Evolutionary conservation across 2,888 invertebrate species (phyloP).

Genomic region (Melanostoma scalare): DNA sequence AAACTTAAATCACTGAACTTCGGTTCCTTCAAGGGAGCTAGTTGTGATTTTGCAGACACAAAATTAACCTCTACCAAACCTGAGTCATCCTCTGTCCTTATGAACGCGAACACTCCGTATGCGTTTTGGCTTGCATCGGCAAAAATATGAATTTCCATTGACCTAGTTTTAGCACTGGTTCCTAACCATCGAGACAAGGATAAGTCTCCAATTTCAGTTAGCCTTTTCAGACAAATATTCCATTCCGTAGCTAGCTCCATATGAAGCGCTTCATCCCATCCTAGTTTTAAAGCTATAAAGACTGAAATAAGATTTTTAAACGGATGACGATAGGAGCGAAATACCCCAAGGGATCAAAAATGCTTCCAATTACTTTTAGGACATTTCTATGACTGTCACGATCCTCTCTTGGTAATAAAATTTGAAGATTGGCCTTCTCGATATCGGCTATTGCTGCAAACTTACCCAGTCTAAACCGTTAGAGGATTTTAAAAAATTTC

Average conservation of each 20-base stretch:
- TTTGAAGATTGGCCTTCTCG: no score
- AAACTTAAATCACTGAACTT: not conserved
- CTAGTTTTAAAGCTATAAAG: slow-evolving; percentile 1
- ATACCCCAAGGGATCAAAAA: slow-evolving; percentile 19
- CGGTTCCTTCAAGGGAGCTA: not conserved
- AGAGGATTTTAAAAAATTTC: no score
- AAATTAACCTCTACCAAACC: not conserved
- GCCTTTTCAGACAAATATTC: not conserved
- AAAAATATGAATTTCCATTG: slow-evolving; percentile 4
- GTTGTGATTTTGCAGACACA: not conserved
- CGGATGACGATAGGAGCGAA: slow-evolving; percentile 1
- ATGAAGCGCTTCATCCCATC: slow-evolving; percentile 4
- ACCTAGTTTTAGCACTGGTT: not conserved
- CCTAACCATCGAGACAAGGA: slow-evolving; percentile 3
- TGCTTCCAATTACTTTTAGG: slow-evolving; percentile 9
- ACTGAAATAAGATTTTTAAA: slow-evolving; percentile 15
- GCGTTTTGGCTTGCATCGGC: slow-evolving; percentile 13
- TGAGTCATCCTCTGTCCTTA: not conserved
- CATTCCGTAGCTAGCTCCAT: slow-evolving; percentile 1
- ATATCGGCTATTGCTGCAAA: no score
- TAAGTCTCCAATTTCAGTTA: not conserved
- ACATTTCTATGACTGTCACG: no score
- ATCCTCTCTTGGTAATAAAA: no score
- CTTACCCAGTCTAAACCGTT: no score
- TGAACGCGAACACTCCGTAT: not conserved